Evolutionary conservation across 37 sponge, comb jelly and placozoan genomes (phyloP).

Genomic region (Eunapius fragilis): DNA sequence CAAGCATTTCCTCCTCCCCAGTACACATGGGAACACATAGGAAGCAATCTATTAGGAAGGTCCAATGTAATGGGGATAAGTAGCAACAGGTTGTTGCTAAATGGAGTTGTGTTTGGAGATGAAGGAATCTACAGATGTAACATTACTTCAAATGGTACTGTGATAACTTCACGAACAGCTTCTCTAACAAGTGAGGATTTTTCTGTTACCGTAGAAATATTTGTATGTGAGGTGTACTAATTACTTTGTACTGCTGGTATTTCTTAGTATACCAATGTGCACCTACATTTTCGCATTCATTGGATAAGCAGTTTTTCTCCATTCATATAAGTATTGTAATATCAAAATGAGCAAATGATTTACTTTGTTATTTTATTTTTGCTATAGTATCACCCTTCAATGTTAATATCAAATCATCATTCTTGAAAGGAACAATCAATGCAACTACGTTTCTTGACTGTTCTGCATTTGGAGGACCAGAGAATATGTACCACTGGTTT

Average conservation of each 20-base stretch:
- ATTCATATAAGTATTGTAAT: too few species aligned
- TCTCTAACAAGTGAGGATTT: neutral
- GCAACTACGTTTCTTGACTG: slow-evolving; percentile 32
- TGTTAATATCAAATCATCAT: slow-evolving; percentile 22
- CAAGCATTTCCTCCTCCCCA: slow-evolving; percentile 25
- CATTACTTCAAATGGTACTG: neutral
- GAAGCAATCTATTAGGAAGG: neutral
- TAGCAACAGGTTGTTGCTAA: neutral
- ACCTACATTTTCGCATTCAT: too few species aligned
- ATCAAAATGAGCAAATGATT: too few species aligned
- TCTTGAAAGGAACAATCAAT: neutral
- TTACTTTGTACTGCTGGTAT: too few species aligned
- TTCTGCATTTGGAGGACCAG: slow-evolving; percentile 53
- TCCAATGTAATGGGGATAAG: neutral
- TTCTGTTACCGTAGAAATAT: too few species aligned
- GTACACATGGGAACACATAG: slow-evolving; percentile 38
- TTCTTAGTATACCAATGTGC: too few species aligned
- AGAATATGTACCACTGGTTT: slow-evolving; percentile 40
- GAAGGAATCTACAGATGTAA: slow-evolving; percentile 41
- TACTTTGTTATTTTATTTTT: too few species aligned
- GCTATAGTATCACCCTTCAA: slow-evolving; percentile 31
- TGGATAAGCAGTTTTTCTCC: too few species aligned
- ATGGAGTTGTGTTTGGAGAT: slow-evolving; percentile 20
- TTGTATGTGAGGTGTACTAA: too few species aligned
- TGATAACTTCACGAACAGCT: neutral